Percentiles rank a stretch among this genome's conserved stretches.
Conservation (phyloP, 2,888 invertebrate species). For the Stictocephala bisonia region DNA sequence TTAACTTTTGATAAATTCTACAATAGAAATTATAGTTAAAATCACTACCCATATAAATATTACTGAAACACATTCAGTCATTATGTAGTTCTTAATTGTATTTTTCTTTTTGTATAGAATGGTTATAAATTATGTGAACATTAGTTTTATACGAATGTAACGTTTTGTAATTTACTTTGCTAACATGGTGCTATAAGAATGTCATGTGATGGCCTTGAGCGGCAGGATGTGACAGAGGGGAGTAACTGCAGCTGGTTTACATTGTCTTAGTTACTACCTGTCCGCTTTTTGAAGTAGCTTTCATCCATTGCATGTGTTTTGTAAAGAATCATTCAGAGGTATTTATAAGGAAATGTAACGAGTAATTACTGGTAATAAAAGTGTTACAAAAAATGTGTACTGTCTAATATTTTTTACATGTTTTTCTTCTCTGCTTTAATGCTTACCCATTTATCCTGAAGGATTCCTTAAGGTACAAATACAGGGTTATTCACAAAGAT, state of each 20-base stretch:
- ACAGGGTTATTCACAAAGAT: too few species aligned
- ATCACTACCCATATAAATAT: too few species aligned
- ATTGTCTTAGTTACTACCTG: slow-evolving; percentile 22
- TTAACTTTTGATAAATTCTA: too few species aligned
- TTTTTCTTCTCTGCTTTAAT: too few species aligned
- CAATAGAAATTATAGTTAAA: too few species aligned
- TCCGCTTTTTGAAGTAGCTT: slow-evolving; percentile 37
- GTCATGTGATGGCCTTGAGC: slow-evolving; percentile 27
- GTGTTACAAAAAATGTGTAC: slow-evolving; percentile 41
- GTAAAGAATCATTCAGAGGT: slow-evolving; percentile 47
- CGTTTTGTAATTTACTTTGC: slow-evolving; percentile 21
- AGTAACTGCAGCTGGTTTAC: neutral
- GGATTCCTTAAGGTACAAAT: too few species aligned
- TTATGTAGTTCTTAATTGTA: too few species aligned
- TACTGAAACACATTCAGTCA: too few species aligned
- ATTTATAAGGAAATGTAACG: slow-evolving; percentile 46
- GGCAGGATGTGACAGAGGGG: slow-evolving; percentile 3
- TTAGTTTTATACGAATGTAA: slow-evolving; percentile 28
- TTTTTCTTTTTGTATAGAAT: slow-evolving; percentile 28
- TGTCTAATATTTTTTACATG: too few species aligned
- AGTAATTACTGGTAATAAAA: slow-evolving; percentile 42
- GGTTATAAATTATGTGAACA: slow-evolving; percentile 22
- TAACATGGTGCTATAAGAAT: slow-evolving; percentile 39
- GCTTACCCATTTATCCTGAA: too few species aligned
- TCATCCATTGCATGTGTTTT: slow-evolving; percentile 42